Percentiles rank a stretch among this genome's conserved stretches.
Evolutionary conservation across 1,140 invertebrate genomes (phyloP).

Genomic region (Tetranychus cinnabarinus): DNA sequence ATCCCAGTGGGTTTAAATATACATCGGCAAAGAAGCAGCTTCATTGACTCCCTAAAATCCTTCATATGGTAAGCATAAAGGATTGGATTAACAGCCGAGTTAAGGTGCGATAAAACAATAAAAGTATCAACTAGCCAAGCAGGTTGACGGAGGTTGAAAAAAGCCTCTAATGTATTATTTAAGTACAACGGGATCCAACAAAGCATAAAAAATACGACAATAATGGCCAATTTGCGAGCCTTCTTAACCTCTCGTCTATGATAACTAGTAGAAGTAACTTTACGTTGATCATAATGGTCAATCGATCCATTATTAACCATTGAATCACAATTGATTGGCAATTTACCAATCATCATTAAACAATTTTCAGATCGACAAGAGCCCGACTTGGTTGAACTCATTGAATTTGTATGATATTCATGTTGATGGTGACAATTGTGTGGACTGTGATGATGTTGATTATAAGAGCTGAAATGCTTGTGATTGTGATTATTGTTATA

Average conservation of each 20-base stretch:
- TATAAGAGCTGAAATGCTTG: too few species aligned
- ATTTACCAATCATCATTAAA: too few species aligned
- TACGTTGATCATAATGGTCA: too few species aligned
- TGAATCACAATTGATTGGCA: too few species aligned
- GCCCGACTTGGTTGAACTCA: too few species aligned
- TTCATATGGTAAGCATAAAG: conserved; percentile 70
- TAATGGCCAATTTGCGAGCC: conserved; percentile 65
- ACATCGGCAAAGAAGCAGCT: conserved; percentile 25
- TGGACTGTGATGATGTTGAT: too few species aligned
- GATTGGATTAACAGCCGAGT: conserved; percentile 63
- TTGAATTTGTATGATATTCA: too few species aligned
- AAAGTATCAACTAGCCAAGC: conserved; percentile 48
- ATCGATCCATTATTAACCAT: too few species aligned
- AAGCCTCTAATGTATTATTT: conserved; percentile 63
- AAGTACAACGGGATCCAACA: conserved; percentile 81
- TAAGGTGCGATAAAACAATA: conserved; percentile 65
- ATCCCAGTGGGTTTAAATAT: conserved; percentile 4
- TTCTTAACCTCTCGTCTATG: conserved; percentile 56
- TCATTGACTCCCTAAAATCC: conserved; percentile 47
- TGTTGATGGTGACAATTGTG: too few species aligned
- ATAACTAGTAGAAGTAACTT: background rate
- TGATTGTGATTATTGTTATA: too few species aligned
- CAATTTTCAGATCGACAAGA: too few species aligned
- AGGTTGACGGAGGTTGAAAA: conserved; percentile 29
- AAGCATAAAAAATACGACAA: conserved; percentile 70